Evolutionary conservation across 30 jellyfish, hydroid and myxozoan species (phyloP), one percentile per base, ranked within the genome.

Genomic region (Hydra vulgaris): DNA sequence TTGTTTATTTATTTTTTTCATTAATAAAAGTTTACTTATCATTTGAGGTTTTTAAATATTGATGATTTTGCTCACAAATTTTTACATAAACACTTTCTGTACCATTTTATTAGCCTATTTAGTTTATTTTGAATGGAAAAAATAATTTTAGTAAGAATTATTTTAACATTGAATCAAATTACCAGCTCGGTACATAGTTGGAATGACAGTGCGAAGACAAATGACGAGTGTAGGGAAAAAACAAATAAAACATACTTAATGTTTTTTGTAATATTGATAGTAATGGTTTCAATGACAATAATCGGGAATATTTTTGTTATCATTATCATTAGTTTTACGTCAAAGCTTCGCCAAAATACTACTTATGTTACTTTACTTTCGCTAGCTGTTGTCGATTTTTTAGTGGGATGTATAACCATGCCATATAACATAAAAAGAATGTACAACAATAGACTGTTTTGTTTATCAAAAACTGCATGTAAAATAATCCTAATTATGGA

Each of bases 311-410:
- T 53, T 12, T 61, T 78, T 17, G 85, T 78, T 21, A 16, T 52
- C 21, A 77, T 23, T 21, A 80, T 78, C 12, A 54, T 78, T 1
- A 18, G 27, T 12, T 3, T 56, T 1, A 20, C 85, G 5, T 40
- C 76, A 18, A 22, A 20, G 21, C 54, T 78, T 19, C 53, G 54
- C 53, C 20, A 78, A 20, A 76, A 78, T 53, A 78, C 81, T 5
- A 78, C 85, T 20, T 78, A 20, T 18, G 17, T 78, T 18, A 21
- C 53, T 17, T 52, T 78, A 18, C 54, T 56, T 5, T 78, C 85
- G 20, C 82, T 78, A 4, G 85, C 85, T 7, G 23, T 78, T 27
- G 78, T 80, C 5, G 85, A 78, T 56, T 53, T 77, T 0, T 53
- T 78, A 53, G 54, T 78, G 15, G 85, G 85, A 19, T 52, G 66